phyloP scores from a whole-genome alignment of 2,113 vertebrate genomes.

The Carettochelys insculpta region DNA sequence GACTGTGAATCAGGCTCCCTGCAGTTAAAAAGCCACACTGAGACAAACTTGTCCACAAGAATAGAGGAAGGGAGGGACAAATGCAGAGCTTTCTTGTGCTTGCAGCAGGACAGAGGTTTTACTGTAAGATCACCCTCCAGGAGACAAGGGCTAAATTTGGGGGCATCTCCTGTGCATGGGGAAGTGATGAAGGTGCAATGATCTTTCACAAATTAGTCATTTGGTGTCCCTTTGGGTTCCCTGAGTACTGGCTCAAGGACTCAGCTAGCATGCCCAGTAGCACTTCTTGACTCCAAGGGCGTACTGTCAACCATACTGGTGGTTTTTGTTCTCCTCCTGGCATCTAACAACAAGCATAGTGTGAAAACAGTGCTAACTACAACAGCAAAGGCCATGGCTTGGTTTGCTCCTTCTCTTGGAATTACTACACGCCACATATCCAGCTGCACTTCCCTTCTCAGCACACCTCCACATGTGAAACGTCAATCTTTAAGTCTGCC shows the following conservation, averaged over 20 bases:
- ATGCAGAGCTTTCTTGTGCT: neutral
- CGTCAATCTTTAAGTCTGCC: neutral
- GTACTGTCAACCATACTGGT: neutral
- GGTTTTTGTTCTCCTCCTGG: neutral
- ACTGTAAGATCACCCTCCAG: neutral
- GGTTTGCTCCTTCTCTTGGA: neutral
- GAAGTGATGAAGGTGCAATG: neutral
- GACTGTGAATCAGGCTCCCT: neutral
- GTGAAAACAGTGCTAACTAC: neutral
- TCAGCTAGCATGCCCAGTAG: neutral
- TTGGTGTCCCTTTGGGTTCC: neutral
- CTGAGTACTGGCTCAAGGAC: fast-evolving
- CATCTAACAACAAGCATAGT: neutral
- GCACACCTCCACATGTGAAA: neutral
- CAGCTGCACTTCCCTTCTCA: neutral
- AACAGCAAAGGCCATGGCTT: neutral
- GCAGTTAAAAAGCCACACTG: neutral
- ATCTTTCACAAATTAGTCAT: neutral
- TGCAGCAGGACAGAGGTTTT: neutral
- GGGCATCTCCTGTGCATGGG: neutral
- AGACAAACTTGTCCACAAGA: neutral
- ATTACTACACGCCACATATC: neutral
- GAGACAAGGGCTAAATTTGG: neutral
- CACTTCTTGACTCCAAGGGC: neutral
- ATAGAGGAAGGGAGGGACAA: neutral